Evolutionary conservation across 2,113 vertebrate genomes (phyloP).

Genomic region (Galbula dea): DNA sequence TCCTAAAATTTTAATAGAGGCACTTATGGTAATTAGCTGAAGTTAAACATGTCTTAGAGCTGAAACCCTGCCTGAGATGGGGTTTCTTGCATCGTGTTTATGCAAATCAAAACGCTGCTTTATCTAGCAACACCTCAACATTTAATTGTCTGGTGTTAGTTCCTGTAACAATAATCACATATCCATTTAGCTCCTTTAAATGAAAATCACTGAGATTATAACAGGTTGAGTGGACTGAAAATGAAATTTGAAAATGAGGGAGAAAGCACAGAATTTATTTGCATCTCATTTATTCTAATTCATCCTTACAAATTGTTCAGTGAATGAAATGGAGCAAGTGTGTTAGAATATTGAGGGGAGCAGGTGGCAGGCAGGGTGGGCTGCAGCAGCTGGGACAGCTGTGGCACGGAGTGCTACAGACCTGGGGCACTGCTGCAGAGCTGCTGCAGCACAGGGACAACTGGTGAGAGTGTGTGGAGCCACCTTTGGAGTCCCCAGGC

Average conservation of each 20-base stretch:
- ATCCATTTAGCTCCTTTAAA: constrained; percentile 83
- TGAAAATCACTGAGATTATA: constrained; percentile 85
- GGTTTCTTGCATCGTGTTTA: constrained; percentile 77
- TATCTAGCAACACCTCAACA: constrained; percentile 84
- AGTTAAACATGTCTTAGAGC: constrained; percentile 73
- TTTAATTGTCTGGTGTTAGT: constrained; percentile 85
- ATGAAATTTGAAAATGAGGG: constrained; percentile 80
- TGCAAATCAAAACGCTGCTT: constrained; percentile 81
- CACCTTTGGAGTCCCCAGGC: neutral
- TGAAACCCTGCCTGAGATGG: constrained; percentile 75
- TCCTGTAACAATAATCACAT: constrained; percentile 83
- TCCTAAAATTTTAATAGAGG: constrained; percentile 73
- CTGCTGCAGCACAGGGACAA: fast-evolving
- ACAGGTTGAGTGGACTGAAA: constrained; percentile 84
- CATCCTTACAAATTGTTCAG: constrained; percentile 62
- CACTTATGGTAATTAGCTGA: constrained; percentile 76
- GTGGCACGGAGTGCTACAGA: neutral
- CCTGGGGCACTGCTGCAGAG: neutral
- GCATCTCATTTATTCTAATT: constrained; percentile 80
- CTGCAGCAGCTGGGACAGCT: neutral
- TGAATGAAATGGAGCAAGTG: constrained; percentile 52
- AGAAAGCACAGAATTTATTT: constrained; percentile 79
- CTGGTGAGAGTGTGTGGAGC: neutral
- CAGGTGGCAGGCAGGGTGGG: neutral
- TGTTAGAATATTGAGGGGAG: neutral